phyloP scores from a whole-genome alignment of 2,113 vertebrate genomes.

The Sinocyclocheilus rhinocerous region DNA sequence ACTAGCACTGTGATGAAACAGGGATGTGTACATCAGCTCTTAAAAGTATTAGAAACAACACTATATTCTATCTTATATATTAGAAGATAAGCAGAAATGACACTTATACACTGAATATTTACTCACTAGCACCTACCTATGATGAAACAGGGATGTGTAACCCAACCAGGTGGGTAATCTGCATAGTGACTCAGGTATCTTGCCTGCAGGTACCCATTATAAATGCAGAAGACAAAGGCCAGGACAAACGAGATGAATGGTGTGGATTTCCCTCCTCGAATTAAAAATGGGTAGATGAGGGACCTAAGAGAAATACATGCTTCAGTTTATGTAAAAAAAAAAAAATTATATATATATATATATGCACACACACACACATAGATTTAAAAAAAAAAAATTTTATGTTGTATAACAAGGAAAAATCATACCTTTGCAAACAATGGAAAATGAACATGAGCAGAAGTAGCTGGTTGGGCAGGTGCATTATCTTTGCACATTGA shows the following conservation, averaged over 20 bases:
- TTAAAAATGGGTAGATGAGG: conserved; percentile 88
- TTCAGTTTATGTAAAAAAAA: background rate
- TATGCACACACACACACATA: too few relatives aligned
- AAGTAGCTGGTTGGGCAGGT: conserved; percentile 78
- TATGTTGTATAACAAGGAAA: background rate
- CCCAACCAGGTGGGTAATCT: conserved; percentile 79
- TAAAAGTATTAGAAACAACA: too few relatives aligned
- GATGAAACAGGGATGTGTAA: conserved; percentile 80
- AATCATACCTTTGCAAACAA: conserved; percentile 83
- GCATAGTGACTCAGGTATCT: conserved; percentile 86
- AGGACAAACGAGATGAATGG: conserved; percentile 71
- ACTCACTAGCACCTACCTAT: conserved; percentile 74
- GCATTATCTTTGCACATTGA: conserved; percentile 52
- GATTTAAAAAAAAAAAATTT: too few relatives aligned
- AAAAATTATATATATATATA: too few relatives aligned
- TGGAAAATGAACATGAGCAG: conserved; percentile 84
- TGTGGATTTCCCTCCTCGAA: conserved; percentile 86
- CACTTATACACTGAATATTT: background rate
- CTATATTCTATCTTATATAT: background rate
- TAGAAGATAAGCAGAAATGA: background rate
- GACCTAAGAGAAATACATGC: conserved; percentile 70
- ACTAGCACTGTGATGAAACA: conserved; percentile 75
- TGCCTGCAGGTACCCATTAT: conserved; percentile 90
- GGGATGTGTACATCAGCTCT: background rate
- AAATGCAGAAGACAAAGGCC: conserved; percentile 84